phyloP scores from a whole-genome alignment of 2,888 invertebrate species.

The Ectemnius cavifrons region DNA sequence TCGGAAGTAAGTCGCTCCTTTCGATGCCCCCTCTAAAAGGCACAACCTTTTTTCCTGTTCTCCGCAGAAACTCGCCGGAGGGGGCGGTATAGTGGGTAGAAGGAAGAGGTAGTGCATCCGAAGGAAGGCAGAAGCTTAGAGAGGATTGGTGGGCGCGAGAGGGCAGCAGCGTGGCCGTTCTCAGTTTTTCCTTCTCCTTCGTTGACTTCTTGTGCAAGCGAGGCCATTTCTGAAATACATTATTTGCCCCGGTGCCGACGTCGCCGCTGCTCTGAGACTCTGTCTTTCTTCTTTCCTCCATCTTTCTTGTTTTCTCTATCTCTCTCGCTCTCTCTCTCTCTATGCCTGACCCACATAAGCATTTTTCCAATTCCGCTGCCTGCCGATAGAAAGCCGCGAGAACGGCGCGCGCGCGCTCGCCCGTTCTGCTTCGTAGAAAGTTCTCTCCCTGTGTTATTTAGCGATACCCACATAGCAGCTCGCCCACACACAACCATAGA shows the following conservation, averaged over 20 bases:
- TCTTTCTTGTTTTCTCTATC: too few species aligned
- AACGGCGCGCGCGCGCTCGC: constrained; percentile 12
- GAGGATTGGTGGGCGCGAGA: too few species aligned
- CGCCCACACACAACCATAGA: constrained; percentile 22
- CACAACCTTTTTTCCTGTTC: background rate
- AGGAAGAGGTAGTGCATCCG: background rate
- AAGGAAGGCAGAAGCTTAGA: background rate
- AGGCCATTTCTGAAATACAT: constrained; percentile 71
- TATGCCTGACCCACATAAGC: constrained; percentile 68
- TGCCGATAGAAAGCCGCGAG: constrained; percentile 64
- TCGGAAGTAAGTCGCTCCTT: background rate
- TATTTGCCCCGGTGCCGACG: constrained; percentile 59
- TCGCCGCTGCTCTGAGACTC: constrained; percentile 29
- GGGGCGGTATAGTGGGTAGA: too few species aligned
- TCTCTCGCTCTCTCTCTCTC: too few species aligned
- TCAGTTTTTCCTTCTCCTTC: constrained; percentile 10
- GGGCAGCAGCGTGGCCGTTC: background rate
- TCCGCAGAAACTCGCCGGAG: background rate
- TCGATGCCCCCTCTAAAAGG: background rate
- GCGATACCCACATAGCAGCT: constrained; percentile 56
- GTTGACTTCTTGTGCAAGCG: constrained; percentile 46
- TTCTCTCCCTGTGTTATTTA: constrained; percentile 70
- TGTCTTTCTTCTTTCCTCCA: too few species aligned
- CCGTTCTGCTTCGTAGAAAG: constrained; percentile 69
- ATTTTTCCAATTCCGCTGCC: constrained; percentile 71